Evolutionary conservation across 2,888 invertebrate genomes (phyloP), one percentile per base, ranked within the genome.

Genomic region (Erebia epiphron): DNA sequence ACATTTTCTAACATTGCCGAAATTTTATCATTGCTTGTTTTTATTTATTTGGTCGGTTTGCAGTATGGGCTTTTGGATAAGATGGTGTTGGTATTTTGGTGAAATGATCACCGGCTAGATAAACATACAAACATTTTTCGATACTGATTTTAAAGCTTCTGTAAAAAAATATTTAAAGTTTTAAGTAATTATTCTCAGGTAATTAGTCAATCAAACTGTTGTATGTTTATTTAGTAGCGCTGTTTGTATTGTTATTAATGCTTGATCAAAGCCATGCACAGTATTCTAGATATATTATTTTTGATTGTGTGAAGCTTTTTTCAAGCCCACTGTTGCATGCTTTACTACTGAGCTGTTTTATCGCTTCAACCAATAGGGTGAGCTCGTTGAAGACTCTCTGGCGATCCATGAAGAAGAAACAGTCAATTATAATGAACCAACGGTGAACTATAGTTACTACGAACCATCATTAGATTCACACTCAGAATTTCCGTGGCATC

Each of bases 1-100:
- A 93, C 92, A 88, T 86, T 81, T 80, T 88, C 85, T 86, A 86
- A 89, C 82, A 79, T 79, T 76, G 78, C 75, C 75, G 75, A 80
- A 75, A 73, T 75, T 75, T 80, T 78, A 80, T 75, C 43, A 43
- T 82, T 77, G 78, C 77, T 81, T 79, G 83, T 84, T 88, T 80
- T 83, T 86, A n/a, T 80, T 83, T 86, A 86, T 60, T 41, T 62
- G 46, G 16, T 88, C 88, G 87, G 82, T 85, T 78, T 83, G 66
- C 75, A 77, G 81, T 79, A 81, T 79, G 82, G 85, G 86, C 82
- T 83, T 68, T 58, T 79, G 75, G 78, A 79, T 79, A 86, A 86
- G 85, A 88, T 86, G 93, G 93, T 93, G 93, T 93, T 93, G 92
- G 93, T 93, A 93, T 93, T 93, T 93, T 92, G 93, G 92, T 90